Base-by-base conservation (phyloP, 2,888 invertebrate species). In the Calameuta pallipes region DNA sequence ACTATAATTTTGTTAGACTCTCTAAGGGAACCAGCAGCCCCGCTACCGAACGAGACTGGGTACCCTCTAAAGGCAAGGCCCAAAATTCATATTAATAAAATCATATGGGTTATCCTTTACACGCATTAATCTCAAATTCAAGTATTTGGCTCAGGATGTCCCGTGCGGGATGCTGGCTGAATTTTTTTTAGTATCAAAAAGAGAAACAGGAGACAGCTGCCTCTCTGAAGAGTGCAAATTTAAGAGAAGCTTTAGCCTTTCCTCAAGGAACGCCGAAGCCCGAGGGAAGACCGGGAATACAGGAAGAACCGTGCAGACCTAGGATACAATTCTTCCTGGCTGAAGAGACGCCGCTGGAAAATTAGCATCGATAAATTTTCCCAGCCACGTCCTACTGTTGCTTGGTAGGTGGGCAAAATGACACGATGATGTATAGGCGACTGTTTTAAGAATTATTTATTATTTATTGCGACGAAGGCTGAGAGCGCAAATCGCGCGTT, bases 301-400 rank as follows among this genome's bases (percentile, higher is more conserved):
- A 69, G 80, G 81, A 84, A 83, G 81, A 80, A 79, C 78, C 80
- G 68, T 15, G 68, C 73, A 70, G 79, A 81, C 81, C 80, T 77
- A 83, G 84, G 84, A 84, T 85, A 87, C 89, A 88, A 89, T 89
- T 89, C 88, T 88, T 90, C 87, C 84, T 80, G 87, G 80, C 77
- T 71, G 83, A 83, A 87, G 86, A 81, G 85, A 86, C 86, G 85
- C 86, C 85, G 87, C 86, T 86, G 89, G 91, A 88, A 91, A 91
- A 91, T 91, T 91, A 91, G 91, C 91, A 91, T 91, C 91, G 89
- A 91, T 91, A 91, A 91, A 91, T 91, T 91, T 90, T 83, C 88
- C 86, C 56, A 15, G 85, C 84, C 85, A 85, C 87, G 87, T 88
- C 87, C 84, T 83, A 81, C 82, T 80, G 80, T 86, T 82, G 83